Conservation (phyloP, 2,888 invertebrate genomes). For the Geotrupes spiniger region DNA sequence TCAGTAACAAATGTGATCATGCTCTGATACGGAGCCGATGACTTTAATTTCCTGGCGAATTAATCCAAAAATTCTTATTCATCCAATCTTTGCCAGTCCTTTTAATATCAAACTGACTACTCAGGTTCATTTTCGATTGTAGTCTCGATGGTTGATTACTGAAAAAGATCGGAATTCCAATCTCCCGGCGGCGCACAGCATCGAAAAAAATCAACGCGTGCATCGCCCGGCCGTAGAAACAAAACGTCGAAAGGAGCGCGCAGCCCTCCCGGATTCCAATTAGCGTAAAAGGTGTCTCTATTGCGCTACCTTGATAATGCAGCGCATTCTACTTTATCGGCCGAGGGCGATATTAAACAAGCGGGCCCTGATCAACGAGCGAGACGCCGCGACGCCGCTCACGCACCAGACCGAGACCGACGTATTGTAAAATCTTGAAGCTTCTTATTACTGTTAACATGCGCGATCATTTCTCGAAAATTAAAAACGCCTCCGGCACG, state of each 20-base stretch:
- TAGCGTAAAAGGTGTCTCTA: slow-evolving; percentile 48
- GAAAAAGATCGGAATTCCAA: too few species aligned
- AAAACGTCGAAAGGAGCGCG: slow-evolving; percentile 17
- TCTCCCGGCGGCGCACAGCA: slow-evolving; percentile 24
- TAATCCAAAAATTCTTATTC: too few species aligned
- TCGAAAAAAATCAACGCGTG: slow-evolving; percentile 30
- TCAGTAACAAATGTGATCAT: too few species aligned
- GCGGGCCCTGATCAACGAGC: slow-evolving; percentile 27
- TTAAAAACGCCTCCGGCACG: slow-evolving; percentile 50
- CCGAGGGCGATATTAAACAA: slow-evolving; percentile 47
- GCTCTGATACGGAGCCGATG: too few species aligned
- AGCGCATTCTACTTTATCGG: slow-evolving; percentile 45
- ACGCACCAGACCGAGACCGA: slow-evolving; percentile 34
- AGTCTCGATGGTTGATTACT: too few species aligned
- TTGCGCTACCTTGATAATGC: slow-evolving; percentile 39
- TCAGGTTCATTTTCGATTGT: too few species aligned
- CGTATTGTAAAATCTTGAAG: slow-evolving; percentile 46
- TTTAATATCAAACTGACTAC: too few species aligned
- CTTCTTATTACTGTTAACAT: slow-evolving; percentile 48
- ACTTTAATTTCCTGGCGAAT: too few species aligned
- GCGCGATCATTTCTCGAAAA: slow-evolving; percentile 51
- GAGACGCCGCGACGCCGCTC: slow-evolving; percentile 11
- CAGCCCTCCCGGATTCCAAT: slow-evolving; percentile 40
- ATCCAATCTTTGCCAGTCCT: too few species aligned
- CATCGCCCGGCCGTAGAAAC: background rate